Evolutionary conservation across 2,888 invertebrate species (phyloP).

Genomic region (Hirtodrosophila confusa): DNA sequence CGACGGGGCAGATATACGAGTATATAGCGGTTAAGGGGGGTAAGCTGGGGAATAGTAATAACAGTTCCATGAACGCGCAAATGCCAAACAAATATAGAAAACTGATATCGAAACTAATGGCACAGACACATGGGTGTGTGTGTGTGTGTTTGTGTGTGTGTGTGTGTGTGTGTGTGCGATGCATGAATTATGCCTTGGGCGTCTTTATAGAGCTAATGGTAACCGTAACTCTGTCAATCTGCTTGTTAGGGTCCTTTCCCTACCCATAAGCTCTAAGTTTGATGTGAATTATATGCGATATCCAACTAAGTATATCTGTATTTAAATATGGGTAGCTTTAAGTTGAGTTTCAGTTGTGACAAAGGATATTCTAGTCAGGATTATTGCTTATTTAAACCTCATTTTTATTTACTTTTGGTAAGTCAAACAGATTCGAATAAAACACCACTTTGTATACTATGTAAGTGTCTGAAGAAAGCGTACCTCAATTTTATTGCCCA

Average conservation of each 20-base stretch:
- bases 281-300: conserved; percentile 1
- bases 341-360: too few species aligned
- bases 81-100: conserved; percentile 60
- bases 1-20: neutral
- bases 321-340: too few species aligned
- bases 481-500: too few species aligned
- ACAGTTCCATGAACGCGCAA: conserved; percentile 51
- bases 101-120: conserved; percentile 59
- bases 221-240: conserved; percentile 17
- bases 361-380: too few species aligned
- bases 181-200: conserved; percentile 18
- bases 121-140: conserved; percentile 13
- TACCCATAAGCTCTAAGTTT: conserved; percentile 11
- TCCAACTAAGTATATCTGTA: too few species aligned
- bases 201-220: conserved; percentile 35
- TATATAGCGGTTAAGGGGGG: neutral
- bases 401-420: too few species aligned
- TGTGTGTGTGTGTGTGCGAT: conserved; percentile 5
- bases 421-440: too few species aligned
- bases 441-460: too few species aligned
- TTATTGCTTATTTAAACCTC: too few species aligned
- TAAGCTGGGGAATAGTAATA: conserved; percentile 16
- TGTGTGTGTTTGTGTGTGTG: conserved; percentile 4
- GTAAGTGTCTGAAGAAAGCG: too few species aligned
- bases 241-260: neutral